Percentiles rank a stretch among this genome's conserved stretches.
Evolutionary conservation across 1,140 invertebrate species (phyloP).

Genomic region (Drosophila sucinea): DNA sequence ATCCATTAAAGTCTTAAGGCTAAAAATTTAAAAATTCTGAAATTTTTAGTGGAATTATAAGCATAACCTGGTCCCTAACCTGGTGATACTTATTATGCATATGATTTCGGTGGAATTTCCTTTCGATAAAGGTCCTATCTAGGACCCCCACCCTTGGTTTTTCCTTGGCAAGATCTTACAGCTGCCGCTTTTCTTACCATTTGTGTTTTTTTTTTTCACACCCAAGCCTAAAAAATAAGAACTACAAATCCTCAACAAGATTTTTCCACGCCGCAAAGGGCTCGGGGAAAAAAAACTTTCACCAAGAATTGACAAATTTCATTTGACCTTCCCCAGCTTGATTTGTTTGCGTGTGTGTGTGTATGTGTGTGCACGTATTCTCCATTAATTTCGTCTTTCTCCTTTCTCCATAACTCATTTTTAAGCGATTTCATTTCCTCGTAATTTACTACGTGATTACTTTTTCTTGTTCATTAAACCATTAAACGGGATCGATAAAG

Average conservation of each 20-base stretch:
- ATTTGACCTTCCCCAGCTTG: constrained; percentile 50
- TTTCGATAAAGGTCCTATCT: neutral
- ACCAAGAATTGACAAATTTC: constrained; percentile 71
- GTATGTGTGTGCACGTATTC: constrained; percentile 54
- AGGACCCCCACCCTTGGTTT: neutral
- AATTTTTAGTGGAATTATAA: neutral
- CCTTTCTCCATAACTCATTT: constrained; percentile 65
- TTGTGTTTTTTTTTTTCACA: constrained; percentile 37
- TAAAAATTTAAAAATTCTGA: neutral
- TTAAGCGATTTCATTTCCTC: constrained; percentile 75
- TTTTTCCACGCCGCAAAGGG: constrained; percentile 48
- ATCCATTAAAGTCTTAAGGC: neutral
- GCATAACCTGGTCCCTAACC: neutral
- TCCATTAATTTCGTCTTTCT: constrained; percentile 60
- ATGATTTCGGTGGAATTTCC: constrained; percentile 17
- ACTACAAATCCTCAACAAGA: constrained; percentile 32
- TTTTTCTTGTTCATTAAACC: constrained; percentile 79
- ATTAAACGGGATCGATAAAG: constrained; percentile 73
- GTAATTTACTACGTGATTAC: constrained; percentile 79
- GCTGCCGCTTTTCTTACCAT: constrained; percentile 46
- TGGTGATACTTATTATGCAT: constrained; percentile 8
- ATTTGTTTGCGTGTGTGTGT: constrained; percentile 28
- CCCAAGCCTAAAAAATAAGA: constrained; percentile 31
- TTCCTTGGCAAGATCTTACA: constrained; percentile 30
- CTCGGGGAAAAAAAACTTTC: constrained; percentile 54